Conservation (phyloP, 2,113 vertebrate genomes). For the Cebus imitator region DNA sequence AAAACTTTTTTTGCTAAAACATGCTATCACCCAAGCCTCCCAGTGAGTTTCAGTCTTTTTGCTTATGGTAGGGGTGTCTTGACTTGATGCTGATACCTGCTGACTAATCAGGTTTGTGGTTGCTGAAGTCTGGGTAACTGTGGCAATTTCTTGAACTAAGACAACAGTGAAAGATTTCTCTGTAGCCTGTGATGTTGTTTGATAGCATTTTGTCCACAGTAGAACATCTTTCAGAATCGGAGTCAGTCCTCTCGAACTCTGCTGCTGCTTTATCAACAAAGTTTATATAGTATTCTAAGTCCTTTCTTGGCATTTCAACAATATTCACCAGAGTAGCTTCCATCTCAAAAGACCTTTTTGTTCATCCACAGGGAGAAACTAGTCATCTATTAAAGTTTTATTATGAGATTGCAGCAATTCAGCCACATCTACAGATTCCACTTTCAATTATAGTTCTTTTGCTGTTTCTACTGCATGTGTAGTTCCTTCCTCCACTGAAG, state of each 20-base stretch:
- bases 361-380: not conserved
- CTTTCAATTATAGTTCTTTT: not conserved
- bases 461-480: not conserved
- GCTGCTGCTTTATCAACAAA: too few relatives aligned
- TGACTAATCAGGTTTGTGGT: not conserved
- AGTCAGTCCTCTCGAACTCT: too few relatives aligned
- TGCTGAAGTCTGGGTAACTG: not conserved
- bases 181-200: not conserved
- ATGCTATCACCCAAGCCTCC: not conserved
- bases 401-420: not conserved
- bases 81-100: not conserved
- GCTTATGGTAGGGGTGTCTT: not conserved
- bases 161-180: not conserved
- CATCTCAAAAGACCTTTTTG: not conserved
- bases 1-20: not conserved
- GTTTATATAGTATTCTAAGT: too few relatives aligned
- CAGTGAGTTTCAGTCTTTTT: not conserved
- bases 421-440: not conserved
- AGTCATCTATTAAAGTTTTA: not conserved
- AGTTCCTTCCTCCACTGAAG: not conserved
- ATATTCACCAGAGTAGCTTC: not conserved
- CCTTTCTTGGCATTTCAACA: not conserved
- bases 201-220: too few relatives aligned
- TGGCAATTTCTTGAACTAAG: not conserved
- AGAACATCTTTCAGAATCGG: too few relatives aligned